Base-by-base conservation (phyloP, 2,797 vertebrate species). In the Gila robusta region DNA sequence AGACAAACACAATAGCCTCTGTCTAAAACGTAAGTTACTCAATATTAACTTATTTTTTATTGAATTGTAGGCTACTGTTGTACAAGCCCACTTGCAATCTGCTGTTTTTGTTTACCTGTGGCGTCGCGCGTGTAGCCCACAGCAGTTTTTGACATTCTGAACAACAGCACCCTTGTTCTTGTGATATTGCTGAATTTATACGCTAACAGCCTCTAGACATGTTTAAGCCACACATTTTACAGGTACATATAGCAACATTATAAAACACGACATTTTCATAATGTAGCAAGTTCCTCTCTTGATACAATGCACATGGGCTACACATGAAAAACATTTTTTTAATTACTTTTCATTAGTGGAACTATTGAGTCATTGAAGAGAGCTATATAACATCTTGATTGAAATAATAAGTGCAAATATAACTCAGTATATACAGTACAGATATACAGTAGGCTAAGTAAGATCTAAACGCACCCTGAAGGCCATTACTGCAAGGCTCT, bases 401-500 rank as follows among this genome's bases (percentile, higher is more conserved):
- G 17, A 54, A 54, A 35, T 35, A 23, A 54, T 32, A 37, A 16
- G 21, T 47, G 52, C 37, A 26, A 56, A 5, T 71, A 23, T 73
- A 56, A 64, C 32, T 32, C n/a, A n/a, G n/a, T n/a, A n/a, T n/a
- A n/a, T n/a, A n/a, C n/a, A n/a, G n/a, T n/a, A n/a, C n/a, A n/a
- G 59, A 16, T 37, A 70, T 54, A 54, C 44, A 49, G 17, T 26
- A 67, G 28, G 28, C 64, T 56, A 54, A 35, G 26, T 52, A 54
- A 70, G 66, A 54, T 23, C 26, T 7, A 41, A 82, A 82, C 0
- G 26, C 39, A 35, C 70, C 39, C 19, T n/a, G 26, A n/a, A 37
- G 21, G 41, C 56, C 49, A 74, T 64, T 74, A 35, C 41, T 4
- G 59, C 72, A 49, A 12, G 88, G 85, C 80, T 17, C 86, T 90